Evolutionary conservation across 2,888 invertebrate species (phyloP), one percentile per base, ranked within the genome.

Genomic region (Cancer borealis): DNA sequence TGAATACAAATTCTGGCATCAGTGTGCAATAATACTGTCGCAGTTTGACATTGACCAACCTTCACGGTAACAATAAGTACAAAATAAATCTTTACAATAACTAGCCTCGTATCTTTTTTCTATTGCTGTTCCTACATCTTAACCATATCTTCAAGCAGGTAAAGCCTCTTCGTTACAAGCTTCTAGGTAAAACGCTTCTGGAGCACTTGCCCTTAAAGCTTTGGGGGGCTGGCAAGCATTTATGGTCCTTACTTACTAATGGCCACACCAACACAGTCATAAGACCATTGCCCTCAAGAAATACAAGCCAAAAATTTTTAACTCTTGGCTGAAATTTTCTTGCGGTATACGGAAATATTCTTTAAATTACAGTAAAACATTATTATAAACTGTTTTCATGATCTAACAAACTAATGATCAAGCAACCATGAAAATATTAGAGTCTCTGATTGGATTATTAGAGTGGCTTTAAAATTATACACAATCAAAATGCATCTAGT

Each of bases 191-290:
- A 84, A 49, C 73, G 88, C 88, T 87, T 66, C 92, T 66, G 91
- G 94, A 94, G 94, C 94, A 94, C 94, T 94, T 94, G 94, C 91
- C 94, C 94, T 94, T 94, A 94, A 94, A 94, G 94, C 94, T 94
- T 94, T 94, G 92, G 94, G 94, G 94, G 92, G 94, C 91, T 91
- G 92, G 94, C 92, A 90, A 92, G 92, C 94, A 92, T 47, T 92
- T 87, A 94, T 94, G 84, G 94, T 92, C 94, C 94, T 94, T 94
- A 94, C n/a, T 45, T 90, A n/a, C 94, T 94, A 94, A 92, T 73
- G 92, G 92, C 79, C 90, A 92, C 90, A 91, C 92, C 94, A 94
- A 46, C 45, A 79, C 91, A 92, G 79, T 54, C 84, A 84, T 84
- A 30, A 94, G 54, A 91, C 46, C 94, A 92, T 84, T 84, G 91